Conservation (phyloP, 1,140 invertebrate species). For the Drosophila miranda region DNA sequence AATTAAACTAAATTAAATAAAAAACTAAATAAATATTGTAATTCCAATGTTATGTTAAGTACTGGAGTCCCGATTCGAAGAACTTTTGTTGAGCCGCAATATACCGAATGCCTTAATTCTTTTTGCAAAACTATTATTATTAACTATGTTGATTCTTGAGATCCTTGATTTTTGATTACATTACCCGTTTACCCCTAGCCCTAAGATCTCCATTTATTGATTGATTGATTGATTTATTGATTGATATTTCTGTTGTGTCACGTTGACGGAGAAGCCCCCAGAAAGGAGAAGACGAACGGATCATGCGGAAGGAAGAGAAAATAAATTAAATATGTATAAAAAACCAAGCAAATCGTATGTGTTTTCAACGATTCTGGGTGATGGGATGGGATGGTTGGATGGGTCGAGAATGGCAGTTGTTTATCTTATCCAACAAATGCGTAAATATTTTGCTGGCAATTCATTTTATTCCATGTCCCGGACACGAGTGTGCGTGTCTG, state of each 20-base stretch:
- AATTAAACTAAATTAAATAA: conserved; percentile 47
- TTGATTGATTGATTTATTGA: conserved; percentile 39
- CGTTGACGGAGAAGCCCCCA: conserved; percentile 33
- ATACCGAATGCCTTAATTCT: conserved; percentile 69
- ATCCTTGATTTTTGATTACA: conserved; percentile 27
- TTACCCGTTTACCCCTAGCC: conserved; percentile 32
- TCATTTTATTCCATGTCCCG: conserved; percentile 65
- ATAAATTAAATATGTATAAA: conserved; percentile 73
- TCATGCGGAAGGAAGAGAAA: conserved; percentile 43
- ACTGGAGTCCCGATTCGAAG: conserved; percentile 42
- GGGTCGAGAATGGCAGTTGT: background rate
- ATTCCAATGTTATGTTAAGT: conserved; percentile 57
- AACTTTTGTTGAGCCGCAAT: conserved; percentile 54
- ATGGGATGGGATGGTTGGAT: background rate
- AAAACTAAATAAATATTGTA: conserved; percentile 46
- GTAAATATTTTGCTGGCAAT: conserved; percentile 63
- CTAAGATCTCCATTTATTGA: conserved; percentile 54
- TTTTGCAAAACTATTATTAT: conserved; percentile 43
- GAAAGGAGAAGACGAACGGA: conserved; percentile 20
- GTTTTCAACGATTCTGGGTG: conserved; percentile 35
- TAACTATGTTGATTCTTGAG: conserved; percentile 56
- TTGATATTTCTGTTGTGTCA: conserved; percentile 69
- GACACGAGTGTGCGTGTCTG: conserved; percentile 14
- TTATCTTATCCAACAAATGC: conserved; percentile 56
- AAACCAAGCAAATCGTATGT: conserved; percentile 24